A percentile compares a stretch with the other conserved stretches of the same genome.
These are phyloP conservation scores for Leucophenga maculata DNA, from an alignment of 2,888 invertebrate genomes.

Conservation along the genomic window DNA sequence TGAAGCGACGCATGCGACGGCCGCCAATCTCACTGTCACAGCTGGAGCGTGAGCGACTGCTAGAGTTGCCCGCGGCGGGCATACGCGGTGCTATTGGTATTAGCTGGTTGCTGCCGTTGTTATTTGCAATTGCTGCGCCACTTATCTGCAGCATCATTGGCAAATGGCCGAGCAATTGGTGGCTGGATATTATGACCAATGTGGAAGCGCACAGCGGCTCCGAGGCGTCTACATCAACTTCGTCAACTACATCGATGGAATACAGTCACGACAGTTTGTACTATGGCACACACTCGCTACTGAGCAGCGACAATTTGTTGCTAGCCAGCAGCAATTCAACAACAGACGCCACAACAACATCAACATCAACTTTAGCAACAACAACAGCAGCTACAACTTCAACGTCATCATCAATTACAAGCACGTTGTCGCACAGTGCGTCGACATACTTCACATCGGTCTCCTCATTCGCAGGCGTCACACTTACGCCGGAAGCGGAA, in stretches of 20 bases:
- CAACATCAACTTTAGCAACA: slow-evolving; percentile 26
- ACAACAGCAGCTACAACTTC: slow-evolving; percentile 36
- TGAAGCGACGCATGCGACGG: slow-evolving; percentile 18
- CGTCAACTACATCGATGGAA: slow-evolving; percentile 28
- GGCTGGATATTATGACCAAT: slow-evolving; percentile 74
- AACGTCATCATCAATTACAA: slow-evolving; percentile 43
- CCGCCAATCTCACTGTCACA: slow-evolving; percentile 30
- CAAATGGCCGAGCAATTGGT: slow-evolving; percentile 76
- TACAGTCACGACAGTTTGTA: slow-evolving; percentile 39
- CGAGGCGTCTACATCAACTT: not conserved
- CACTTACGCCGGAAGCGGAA: slow-evolving; percentile 26
- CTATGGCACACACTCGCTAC: slow-evolving; percentile 54
- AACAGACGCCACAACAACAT: slow-evolving; percentile 32
- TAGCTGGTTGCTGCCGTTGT: slow-evolving; percentile 71
- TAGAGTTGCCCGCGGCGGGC: slow-evolving; percentile 54
- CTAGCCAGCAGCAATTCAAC: slow-evolving; percentile 41
- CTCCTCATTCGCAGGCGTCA: slow-evolving; percentile 25
- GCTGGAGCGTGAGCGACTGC: slow-evolving; percentile 3
- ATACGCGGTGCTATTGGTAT: slow-evolving; percentile 71
- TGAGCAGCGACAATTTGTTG: slow-evolving; percentile 63
- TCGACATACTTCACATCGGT: slow-evolving; percentile 29
- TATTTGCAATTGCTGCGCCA: slow-evolving; percentile 71
- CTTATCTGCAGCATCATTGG: slow-evolving; percentile 72
- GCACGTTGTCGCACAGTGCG: slow-evolving; percentile 23
- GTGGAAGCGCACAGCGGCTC: slow-evolving; percentile 23